These are phyloP conservation scores for Hydropsyche tenuis DNA, from an alignment of 1,140 invertebrate species.

Conservation along the genomic window DNA sequence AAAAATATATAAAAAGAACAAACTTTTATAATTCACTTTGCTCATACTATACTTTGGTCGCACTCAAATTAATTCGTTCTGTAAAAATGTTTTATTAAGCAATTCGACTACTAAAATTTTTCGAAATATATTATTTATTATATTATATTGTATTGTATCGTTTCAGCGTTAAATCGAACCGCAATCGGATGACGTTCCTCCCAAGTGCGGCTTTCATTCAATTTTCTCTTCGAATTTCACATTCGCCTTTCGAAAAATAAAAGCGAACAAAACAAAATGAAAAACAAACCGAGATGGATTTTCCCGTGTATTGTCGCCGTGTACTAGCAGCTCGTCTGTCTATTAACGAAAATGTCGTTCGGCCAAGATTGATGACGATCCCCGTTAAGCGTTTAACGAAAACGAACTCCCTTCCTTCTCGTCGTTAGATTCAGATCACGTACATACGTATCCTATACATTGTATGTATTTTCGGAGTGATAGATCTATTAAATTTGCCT, in stretches of 20 bases:
- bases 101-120: too few species aligned
- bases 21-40: too few species aligned
- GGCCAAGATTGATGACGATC: conserved; percentile 44
- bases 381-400: conserved; percentile 18
- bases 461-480: too few species aligned
- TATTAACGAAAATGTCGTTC: conserved; percentile 40
- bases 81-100: too few species aligned
- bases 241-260: neutral
- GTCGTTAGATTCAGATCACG: neutral
- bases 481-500: too few species aligned
- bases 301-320: neutral
- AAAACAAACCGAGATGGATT: neutral
- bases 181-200: neutral
- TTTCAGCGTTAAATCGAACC: too few species aligned
- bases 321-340: conserved; percentile 1
- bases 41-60: too few species aligned
- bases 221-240: neutral
- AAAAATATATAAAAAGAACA: too few species aligned
- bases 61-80: neutral
- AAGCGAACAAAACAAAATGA: neutral
- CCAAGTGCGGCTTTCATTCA: neutral
- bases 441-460: too few species aligned
- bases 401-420: conserved; percentile 1
- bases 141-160: too few species aligned
- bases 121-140: too few species aligned